Base-by-base conservation (phyloP, 2,113 vertebrate species). In the Phylloscopus whistleri region DNA sequence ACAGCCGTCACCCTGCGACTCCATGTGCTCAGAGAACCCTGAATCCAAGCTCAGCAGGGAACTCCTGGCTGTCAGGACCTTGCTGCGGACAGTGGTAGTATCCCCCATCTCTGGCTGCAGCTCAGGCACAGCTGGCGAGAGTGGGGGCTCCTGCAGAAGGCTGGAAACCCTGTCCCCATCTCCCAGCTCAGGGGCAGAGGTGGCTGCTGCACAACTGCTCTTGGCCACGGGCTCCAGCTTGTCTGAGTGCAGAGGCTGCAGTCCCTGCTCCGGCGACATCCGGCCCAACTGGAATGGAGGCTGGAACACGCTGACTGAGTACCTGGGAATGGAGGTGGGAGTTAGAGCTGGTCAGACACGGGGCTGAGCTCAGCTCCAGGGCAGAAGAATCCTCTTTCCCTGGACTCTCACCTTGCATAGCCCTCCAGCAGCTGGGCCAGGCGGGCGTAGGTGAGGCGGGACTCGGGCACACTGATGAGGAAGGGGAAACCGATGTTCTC, bases 271-370 rank as follows among this genome's bases (percentile, higher is more conserved):
- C 0, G 99, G 98, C 9, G 99, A 98, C 44, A 98, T 97, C 79
- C 99, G 98, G 35, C 98, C 99, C 18, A 99, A 98, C 96, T 99
- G 98, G 97, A 99, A 99, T 0, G 99, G 99, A 63, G 99, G 99
- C 97, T 99, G 99, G 98, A 99, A 99, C 81, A 99, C 99, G 7
- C 99, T 99, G 91, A 99, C 98, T 0, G 99, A 99, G 97, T 99
- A 99, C 98, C 98, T 98, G 88, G 30, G 21, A 33, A 93, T 58
- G 44, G 68, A 60, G 24, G 52, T 68, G 22, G 18, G 46, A 60
- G 63, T 83, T 60, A 96, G 72, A 91, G 60, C n/a, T 21, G 17
- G 35, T 17, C 55, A 26, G 35, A 20, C 21, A 58, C 2, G 2
- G 14, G 31, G 44, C 52, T 41, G 56, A 84, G 41, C 46, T 91